These are phyloP conservation scores for Episyrphus balteatus DNA, from an alignment of 1,140 invertebrate species.

Conservation along the genomic window DNA sequence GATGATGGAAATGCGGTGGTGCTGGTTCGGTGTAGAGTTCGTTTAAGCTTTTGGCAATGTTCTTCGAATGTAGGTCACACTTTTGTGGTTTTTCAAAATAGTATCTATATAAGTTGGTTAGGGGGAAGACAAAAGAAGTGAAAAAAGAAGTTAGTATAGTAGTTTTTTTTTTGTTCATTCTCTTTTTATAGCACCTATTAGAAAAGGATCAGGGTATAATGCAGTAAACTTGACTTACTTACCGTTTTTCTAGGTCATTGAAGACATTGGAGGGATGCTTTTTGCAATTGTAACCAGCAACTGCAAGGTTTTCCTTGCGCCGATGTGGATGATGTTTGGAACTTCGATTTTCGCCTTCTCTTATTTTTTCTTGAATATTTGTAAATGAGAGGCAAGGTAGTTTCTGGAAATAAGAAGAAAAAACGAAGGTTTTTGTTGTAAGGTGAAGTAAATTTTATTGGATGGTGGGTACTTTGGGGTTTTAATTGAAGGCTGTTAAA, in stretches of 20 bases:
- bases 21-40: constrained; percentile 27
- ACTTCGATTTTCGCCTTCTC: constrained; percentile 12
- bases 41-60: constrained; percentile 32
- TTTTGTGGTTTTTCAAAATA: constrained; percentile 32
- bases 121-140: not conserved
- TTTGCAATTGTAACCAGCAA: not conserved
- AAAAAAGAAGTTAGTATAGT: too few relatives aligned
- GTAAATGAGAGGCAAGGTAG: constrained; percentile 27
- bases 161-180: too few relatives aligned
- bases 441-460: not conserved
- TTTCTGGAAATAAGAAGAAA: constrained; percentile 9
- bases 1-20: not conserved
- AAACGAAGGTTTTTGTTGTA: not conserved
- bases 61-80: constrained; percentile 28
- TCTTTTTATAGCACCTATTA: too few relatives aligned
- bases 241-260: not conserved
- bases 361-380: constrained; percentile 21
- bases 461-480: too few relatives aligned
- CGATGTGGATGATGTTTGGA: not conserved
- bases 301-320: not conserved
- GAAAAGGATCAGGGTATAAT: too few relatives aligned
- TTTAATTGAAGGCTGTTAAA: too few relatives aligned
- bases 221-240: not conserved
- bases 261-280: not conserved
- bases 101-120: constrained; percentile 15